phyloP scores from a whole-genome alignment of 2,888 invertebrate species.

The Resseliella maxima region DNA sequence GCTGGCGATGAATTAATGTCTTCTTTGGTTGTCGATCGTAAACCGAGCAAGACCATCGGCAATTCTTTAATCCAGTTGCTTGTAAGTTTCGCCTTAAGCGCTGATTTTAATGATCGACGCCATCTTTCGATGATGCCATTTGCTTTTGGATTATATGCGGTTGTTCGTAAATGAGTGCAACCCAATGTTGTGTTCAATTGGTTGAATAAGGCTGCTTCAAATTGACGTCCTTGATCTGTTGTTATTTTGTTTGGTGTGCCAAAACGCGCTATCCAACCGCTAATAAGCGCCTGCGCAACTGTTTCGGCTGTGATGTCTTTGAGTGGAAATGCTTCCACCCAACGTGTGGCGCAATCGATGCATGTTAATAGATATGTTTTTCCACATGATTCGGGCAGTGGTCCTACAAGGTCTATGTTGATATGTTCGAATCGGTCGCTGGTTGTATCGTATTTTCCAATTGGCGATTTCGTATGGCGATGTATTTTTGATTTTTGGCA shows the following conservation, averaged over 20 bases:
- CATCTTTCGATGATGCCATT: slow-evolving; percentile 66
- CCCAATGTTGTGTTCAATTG: slow-evolving; percentile 60
- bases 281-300: slow-evolving; percentile 62
- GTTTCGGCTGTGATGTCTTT: slow-evolving; percentile 60
- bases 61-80: too few species aligned
- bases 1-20: slow-evolving; percentile 62
- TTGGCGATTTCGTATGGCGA: not conserved
- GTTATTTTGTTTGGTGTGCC: slow-evolving; percentile 64
- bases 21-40: slow-evolving; percentile 51
- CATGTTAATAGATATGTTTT: too few species aligned
- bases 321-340: slow-evolving; percentile 61
- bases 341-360: slow-evolving; percentile 56
- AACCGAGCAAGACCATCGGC: too few species aligned
- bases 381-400: too few species aligned
- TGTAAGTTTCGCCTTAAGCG: slow-evolving; percentile 61
- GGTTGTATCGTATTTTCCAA: not conserved
- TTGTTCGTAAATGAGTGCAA: slow-evolving; percentile 59
- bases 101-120: slow-evolving; percentile 65
- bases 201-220: slow-evolving; percentile 63
- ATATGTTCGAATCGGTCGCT: too few species aligned
- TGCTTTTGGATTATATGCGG: slow-evolving; percentile 64
- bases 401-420: too few species aligned
- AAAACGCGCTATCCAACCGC: slow-evolving; percentile 65
- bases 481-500: slow-evolving; percentile 45
- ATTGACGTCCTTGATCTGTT: slow-evolving; percentile 65